phyloP scores from a whole-genome alignment of 2,797 vertebrate genomes.

The Spatula clypeata region DNA sequence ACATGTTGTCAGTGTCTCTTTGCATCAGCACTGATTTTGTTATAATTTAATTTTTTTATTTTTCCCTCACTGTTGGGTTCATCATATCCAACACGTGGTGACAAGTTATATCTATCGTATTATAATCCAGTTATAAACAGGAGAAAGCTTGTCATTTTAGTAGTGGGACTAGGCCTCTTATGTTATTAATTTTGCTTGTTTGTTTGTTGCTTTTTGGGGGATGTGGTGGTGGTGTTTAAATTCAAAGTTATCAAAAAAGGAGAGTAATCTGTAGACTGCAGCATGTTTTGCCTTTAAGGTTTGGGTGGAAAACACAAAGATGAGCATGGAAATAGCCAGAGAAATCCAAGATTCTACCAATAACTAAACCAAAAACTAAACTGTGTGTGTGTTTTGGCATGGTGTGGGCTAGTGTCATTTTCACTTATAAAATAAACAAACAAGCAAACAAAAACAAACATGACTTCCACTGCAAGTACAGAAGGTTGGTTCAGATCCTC shows the following conservation, averaged over 20 bases:
- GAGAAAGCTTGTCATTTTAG: not conserved
- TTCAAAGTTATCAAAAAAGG: not conserved
- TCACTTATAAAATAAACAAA: not conserved
- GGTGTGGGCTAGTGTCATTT: not conserved
- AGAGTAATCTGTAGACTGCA: not conserved
- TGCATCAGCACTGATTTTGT: not conserved
- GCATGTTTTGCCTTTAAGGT: not conserved
- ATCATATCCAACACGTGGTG: not conserved
- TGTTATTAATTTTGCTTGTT: not conserved
- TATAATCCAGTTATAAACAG: not conserved
- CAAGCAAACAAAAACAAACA: too few species aligned
- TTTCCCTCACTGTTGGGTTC: not conserved
- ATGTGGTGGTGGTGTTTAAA: not conserved
- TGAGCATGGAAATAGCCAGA: not conserved
- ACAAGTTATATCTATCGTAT: not conserved
- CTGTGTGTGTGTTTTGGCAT: not conserved
- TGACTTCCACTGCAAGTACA: not conserved
- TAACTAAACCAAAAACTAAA: not conserved
- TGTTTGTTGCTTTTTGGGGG: not conserved
- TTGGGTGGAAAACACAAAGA: not conserved
- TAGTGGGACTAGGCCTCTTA: not conserved
- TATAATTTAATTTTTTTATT: not conserved
- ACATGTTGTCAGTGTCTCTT: not conserved
- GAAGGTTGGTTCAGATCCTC: not conserved
- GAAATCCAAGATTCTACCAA: not conserved